Conservation (phyloP, 1,140 invertebrate species). For the Drosophila tani region DNA sequence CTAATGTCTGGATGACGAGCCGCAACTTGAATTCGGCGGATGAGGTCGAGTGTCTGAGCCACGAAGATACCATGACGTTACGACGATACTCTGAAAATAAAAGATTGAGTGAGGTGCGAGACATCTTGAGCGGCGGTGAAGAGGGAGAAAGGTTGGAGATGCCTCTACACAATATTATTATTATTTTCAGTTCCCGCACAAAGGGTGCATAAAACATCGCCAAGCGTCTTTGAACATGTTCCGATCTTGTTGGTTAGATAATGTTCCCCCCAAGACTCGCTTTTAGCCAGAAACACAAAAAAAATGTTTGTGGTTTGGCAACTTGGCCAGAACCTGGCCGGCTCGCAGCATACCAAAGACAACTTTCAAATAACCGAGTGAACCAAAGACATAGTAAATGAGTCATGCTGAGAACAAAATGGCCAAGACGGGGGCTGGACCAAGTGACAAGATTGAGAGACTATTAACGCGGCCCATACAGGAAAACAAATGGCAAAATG, state of each 20-base stretch:
- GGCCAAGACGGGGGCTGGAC: slow-evolving; percentile 38
- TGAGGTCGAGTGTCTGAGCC: slow-evolving; percentile 35
- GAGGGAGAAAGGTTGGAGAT: slow-evolving; percentile 23
- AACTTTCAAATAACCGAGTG: slow-evolving; percentile 63
- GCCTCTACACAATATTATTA: not conserved
- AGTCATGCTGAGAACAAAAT: slow-evolving; percentile 24
- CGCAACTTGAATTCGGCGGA: slow-evolving; percentile 29
- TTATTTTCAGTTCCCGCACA: not conserved
- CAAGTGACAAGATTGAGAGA: slow-evolving; percentile 27
- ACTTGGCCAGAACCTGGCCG: slow-evolving; percentile 33
- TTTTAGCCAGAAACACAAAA: slow-evolving; percentile 24
- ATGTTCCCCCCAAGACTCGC: slow-evolving; percentile 37
- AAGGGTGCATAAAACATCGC: slow-evolving; percentile 19
- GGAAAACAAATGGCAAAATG: not conserved
- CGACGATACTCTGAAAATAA: slow-evolving; percentile 34
- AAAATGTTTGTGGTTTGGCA: slow-evolving; percentile 50
- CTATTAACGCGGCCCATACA: slow-evolving; percentile 13
- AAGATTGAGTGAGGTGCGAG: slow-evolving; percentile 17
- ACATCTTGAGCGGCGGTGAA: slow-evolving; percentile 11
- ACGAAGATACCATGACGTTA: slow-evolving; percentile 12
- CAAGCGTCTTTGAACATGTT: slow-evolving; percentile 7
- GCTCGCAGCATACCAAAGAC: slow-evolving; percentile 21
- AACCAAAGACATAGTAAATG: slow-evolving; percentile 29
- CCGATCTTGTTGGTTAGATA: slow-evolving; percentile 48
- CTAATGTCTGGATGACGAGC: slow-evolving; percentile 40